These are phyloP conservation scores for Pelodytes ibericus DNA, from an alignment of 2,797 vertebrate species.

Conservation along the genomic window DNA sequence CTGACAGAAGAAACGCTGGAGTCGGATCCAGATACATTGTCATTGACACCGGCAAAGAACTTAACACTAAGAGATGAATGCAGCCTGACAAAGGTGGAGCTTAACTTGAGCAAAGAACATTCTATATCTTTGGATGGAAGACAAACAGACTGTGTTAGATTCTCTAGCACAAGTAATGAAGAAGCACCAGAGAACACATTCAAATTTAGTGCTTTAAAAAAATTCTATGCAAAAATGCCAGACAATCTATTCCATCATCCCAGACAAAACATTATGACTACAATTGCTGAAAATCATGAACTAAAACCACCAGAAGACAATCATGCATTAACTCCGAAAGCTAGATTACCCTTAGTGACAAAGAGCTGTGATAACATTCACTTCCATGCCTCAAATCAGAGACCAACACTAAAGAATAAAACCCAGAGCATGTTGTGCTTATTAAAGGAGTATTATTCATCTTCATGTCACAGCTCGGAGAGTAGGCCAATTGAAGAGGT, in stretches of 20 bases:
- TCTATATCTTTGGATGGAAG: not conserved
- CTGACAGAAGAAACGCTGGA: not conserved
- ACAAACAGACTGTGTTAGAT: not conserved
- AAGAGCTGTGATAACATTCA: not conserved
- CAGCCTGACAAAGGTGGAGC: not conserved
- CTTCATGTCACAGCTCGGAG: constrained; percentile 40
- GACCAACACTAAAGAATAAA: constrained; percentile 39
- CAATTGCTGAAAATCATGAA: constrained; percentile 29
- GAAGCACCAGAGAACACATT: not conserved
- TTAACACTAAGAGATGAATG: not conserved
- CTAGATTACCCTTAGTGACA: not conserved
- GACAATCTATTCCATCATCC: not conserved
- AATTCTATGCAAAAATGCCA: not conserved
- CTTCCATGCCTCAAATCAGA: constrained; percentile 38
- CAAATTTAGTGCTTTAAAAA: not conserved
- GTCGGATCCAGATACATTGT: not conserved
- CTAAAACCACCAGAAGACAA: not conserved
- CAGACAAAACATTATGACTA: constrained; percentile 43
- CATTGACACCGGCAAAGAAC: not conserved
- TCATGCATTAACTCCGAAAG: not conserved
- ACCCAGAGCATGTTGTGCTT: constrained; percentile 49
- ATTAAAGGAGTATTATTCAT: constrained; percentile 49
- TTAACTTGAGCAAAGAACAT: not conserved
- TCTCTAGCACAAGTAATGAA: not conserved
- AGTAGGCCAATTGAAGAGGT: constrained; percentile 42